Evolutionary conservation across 2,113 vertebrate species (phyloP).

Genomic region (Gadus chalcogrammus): DNA sequence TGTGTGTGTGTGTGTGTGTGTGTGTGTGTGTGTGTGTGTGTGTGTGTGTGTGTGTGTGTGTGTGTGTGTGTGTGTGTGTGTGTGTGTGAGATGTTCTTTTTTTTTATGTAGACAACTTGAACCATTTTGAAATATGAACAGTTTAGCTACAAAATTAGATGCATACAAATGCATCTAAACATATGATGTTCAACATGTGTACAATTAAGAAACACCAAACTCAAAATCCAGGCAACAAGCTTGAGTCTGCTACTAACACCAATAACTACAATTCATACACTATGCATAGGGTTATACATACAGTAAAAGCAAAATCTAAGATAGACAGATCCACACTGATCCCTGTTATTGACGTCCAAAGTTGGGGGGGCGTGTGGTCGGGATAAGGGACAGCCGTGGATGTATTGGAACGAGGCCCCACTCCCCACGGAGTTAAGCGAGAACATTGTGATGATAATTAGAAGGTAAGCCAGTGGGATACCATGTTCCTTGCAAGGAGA

Average conservation of each 20-base stretch:
- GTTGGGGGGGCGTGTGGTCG: not conserved
- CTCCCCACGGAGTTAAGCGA: conserved; percentile 31
- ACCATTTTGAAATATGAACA: too few species aligned
- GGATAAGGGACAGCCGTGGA: conserved; percentile 31
- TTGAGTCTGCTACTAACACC: not conserved
- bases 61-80: conserved; percentile 40
- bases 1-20: conserved; percentile 40
- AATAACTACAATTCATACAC: not conserved
- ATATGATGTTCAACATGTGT: too few species aligned
- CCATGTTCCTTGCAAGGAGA: conserved; percentile 34
- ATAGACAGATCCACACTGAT: too few species aligned
- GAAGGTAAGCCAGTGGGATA: conserved; percentile 41
- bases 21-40: conserved; percentile 45
- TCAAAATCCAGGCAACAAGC: too few species aligned
- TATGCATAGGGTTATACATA: too few species aligned
- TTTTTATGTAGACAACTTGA: conserved; percentile 14
- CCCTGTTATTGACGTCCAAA: not conserved
- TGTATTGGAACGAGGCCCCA: conserved; percentile 15
- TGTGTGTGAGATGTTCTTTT: too few species aligned
- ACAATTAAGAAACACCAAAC: too few species aligned
- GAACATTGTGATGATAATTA: conserved; percentile 48
- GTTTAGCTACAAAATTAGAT: too few species aligned
- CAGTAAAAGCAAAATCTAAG: too few species aligned
- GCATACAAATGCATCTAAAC: too few species aligned
- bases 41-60: conserved; percentile 43